phyloP scores from a whole-genome alignment of 2,113 vertebrate genomes.

The Microcebus lehilahytsara region DNA sequence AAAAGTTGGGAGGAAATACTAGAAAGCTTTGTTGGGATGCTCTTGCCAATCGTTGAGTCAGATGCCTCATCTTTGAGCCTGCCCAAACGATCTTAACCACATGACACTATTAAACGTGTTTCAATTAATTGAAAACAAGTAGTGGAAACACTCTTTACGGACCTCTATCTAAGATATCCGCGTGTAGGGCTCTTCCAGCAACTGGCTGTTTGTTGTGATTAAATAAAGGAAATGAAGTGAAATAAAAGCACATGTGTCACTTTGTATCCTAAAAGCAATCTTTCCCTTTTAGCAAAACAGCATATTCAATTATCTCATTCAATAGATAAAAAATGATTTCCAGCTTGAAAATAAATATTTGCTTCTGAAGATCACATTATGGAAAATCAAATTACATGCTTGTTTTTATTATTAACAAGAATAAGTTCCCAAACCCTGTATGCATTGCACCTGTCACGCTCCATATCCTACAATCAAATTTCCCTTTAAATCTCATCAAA shows the following conservation, averaged over 20 bases:
- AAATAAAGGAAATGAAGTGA: slow-evolving; percentile 8
- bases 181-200: not conserved
- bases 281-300: slow-evolving; percentile 55
- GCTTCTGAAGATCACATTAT: slow-evolving; percentile 56
- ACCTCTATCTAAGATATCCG: not conserved
- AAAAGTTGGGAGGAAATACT: not conserved
- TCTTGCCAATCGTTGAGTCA: fast-evolving
- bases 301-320: slow-evolving; percentile 64
- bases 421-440: slow-evolving; percentile 59
- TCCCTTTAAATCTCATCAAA: slow-evolving; percentile 77
- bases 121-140: not conserved
- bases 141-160: not conserved
- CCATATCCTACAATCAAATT: slow-evolving; percentile 73
- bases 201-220: not conserved
- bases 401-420: slow-evolving; percentile 66
- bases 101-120: not conserved
- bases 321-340: slow-evolving; percentile 61
- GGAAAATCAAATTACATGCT: slow-evolving; percentile 71
- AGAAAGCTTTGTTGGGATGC: not conserved
- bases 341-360: slow-evolving; percentile 74
- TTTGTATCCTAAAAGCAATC: slow-evolving; percentile 54
- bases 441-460: slow-evolving; percentile 51
- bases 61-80: too few relatives aligned
- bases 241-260: not conserved
- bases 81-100: not conserved